Percentiles rank a stretch among this genome's conserved stretches.
These are phyloP conservation scores for Asobara japonica DNA, from an alignment of 1,140 invertebrate genomes.

Conservation along the genomic window DNA sequence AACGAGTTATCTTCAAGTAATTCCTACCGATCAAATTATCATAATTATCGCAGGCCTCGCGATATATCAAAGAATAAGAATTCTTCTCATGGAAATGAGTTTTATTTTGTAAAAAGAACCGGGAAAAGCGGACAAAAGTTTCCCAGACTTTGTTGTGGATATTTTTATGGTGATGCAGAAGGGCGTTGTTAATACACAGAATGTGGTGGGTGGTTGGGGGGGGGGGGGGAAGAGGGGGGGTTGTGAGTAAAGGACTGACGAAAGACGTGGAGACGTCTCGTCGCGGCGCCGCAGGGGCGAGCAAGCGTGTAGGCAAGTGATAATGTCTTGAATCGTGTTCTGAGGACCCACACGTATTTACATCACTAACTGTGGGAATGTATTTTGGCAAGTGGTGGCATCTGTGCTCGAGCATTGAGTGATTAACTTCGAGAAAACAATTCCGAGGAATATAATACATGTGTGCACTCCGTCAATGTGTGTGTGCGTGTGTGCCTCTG, in stretches of 20 bases:
- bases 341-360: neutral
- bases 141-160: neutral
- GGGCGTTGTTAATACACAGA: neutral
- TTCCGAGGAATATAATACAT: neutral
- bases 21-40: no score
- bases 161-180: neutral
- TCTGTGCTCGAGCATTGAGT: slow-evolving; percentile 46
- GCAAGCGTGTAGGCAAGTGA: slow-evolving; percentile 33
- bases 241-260: neutral
- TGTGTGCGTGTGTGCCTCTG: neutral
- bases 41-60: no score
- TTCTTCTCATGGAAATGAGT: neutral
- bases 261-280: slow-evolving; percentile 13
- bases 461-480: neutral
- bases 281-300: slow-evolving; percentile 8
- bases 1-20: no score
- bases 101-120: neutral
- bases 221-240: neutral
- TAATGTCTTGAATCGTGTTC: slow-evolving; percentile 30
- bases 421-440: neutral
- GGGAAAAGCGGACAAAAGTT: neutral
- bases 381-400: slow-evolving; percentile 55
- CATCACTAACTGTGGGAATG: slow-evolving; percentile 30
- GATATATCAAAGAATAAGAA: neutral
- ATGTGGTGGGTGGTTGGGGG: neutral